Conservation (phyloP, 2,797 vertebrate species). For the Cetoscarus ocellatus region DNA sequence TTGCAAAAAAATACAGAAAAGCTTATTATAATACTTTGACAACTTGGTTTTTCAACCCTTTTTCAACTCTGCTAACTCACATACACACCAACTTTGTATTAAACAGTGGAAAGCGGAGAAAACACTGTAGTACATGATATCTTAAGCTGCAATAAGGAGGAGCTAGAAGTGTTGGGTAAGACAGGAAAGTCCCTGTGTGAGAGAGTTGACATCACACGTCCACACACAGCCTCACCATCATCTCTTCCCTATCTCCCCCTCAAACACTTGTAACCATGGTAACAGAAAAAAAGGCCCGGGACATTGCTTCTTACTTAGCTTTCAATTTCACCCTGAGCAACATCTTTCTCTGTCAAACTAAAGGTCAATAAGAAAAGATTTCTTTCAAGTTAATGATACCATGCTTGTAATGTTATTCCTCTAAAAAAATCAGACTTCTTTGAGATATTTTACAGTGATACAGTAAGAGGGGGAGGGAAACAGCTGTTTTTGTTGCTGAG, state of each 20-base stretch:
- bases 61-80: neutral
- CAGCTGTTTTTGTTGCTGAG: too few relatives aligned
- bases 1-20: neutral
- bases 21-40: neutral
- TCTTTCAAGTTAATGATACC: neutral
- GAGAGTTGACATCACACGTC: constrained; percentile 47
- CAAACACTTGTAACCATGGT: constrained; percentile 53
- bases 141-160: constrained; percentile 23
- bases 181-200: constrained; percentile 72
- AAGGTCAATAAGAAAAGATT: neutral
- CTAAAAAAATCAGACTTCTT: neutral
- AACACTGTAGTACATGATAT: constrained; percentile 24
- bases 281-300: constrained; percentile 37
- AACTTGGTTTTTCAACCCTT: neutral
- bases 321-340: constrained; percentile 1
- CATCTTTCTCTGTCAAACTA: neutral
- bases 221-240: neutral
- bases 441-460: neutral
- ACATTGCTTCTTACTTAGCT: constrained; percentile 1
- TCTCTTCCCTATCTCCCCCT: neutral
- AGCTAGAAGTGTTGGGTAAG: constrained; percentile 17
- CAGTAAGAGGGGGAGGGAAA: too few relatives aligned
- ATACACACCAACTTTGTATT: neutral
- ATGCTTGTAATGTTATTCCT: neutral
- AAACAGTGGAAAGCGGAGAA: neutral